Evolutionary conservation across 1,140 invertebrate genomes (phyloP).

Genomic region (Chironomus tepperi): DNA sequence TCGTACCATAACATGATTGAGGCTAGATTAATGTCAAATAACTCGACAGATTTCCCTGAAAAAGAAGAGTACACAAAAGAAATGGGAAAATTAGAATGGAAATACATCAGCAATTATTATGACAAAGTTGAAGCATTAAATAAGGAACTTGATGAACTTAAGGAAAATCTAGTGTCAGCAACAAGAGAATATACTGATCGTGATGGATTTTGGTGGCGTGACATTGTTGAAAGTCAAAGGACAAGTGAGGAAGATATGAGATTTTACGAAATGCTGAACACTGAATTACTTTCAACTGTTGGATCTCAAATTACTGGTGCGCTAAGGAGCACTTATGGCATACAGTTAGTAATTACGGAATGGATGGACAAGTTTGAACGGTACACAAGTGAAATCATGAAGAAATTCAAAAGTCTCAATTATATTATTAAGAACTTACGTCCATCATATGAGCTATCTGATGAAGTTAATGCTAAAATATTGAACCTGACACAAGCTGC

Average conservation of each 20-base stretch:
- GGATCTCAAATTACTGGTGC: background rate
- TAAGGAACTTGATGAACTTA: background rate
- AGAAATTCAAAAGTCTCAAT: conserved; percentile 37
- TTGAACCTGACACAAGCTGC: conserved; percentile 45
- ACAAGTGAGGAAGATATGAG: background rate
- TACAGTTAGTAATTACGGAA: conserved; percentile 41
- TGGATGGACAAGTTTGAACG: conserved; percentile 41
- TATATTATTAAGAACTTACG: conserved; percentile 25
- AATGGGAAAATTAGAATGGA: conserved; percentile 41
- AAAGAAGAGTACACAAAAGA: conserved; percentile 42
- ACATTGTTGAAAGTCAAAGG: background rate
- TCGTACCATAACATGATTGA: conserved; percentile 58
- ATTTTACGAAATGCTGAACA: background rate
- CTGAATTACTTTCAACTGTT: background rate
- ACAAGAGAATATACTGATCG: conserved; percentile 31
- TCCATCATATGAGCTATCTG: conserved; percentile 29
- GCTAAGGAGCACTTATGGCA: conserved; percentile 31
- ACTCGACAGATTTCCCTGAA: conserved; percentile 43
- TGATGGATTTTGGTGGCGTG: background rate
- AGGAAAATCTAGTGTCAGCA: conserved; percentile 26
- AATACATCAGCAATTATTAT: conserved; percentile 50
- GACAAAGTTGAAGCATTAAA: background rate
- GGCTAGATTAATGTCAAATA: conserved; percentile 38
- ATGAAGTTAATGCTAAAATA: background rate
- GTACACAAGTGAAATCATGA: conserved; percentile 37